A percentile compares a stretch with the other conserved stretches of the same genome.
Conservation (phyloP, 2,113 vertebrate species). For the Paedocypris sp. region DNA sequence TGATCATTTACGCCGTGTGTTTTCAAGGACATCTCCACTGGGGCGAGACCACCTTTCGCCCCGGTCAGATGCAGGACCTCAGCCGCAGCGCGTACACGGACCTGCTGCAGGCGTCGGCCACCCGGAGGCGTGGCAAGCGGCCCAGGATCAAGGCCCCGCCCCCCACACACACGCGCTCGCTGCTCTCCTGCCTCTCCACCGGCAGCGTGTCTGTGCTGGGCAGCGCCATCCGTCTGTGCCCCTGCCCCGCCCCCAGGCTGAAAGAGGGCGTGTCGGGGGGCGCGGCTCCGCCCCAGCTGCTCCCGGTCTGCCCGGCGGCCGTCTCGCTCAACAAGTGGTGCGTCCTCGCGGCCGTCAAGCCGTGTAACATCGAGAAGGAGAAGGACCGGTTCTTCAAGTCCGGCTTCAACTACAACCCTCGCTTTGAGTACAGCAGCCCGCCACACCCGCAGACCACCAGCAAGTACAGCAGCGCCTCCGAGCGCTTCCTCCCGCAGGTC, state of each 20-base stretch:
- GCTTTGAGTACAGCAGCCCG: slow-evolving; percentile 81
- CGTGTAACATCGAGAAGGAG: slow-evolving; percentile 80
- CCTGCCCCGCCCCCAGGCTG: slow-evolving; percentile 42
- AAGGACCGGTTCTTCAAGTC: slow-evolving; percentile 79
- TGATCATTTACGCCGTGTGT: no score
- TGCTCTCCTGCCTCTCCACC: slow-evolving; percentile 34
- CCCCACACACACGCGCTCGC: slow-evolving; percentile 36
- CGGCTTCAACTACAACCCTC: slow-evolving; percentile 77
- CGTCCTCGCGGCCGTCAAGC: slow-evolving; percentile 83
- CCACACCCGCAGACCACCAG: slow-evolving; percentile 63
- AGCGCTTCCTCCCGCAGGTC: slow-evolving; percentile 67
- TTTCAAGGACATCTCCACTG: no score
- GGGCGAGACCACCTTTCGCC: no score
- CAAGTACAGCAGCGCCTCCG: slow-evolving; percentile 69
- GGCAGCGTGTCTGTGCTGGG: slow-evolving; percentile 53
- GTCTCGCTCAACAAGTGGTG: slow-evolving; percentile 64
- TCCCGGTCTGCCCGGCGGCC: slow-evolving; percentile 42
- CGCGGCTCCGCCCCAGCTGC: slow-evolving; percentile 51
- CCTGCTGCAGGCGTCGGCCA: no score
- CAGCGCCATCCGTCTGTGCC: slow-evolving; percentile 41
- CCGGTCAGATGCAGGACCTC: no score
- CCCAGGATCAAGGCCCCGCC: no score
- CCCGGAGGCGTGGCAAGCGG: no score
- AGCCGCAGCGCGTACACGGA: no score
- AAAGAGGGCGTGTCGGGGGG: slow-evolving; percentile 42